Evolutionary conservation across 1,140 invertebrate genomes (phyloP).

Genomic region (Heterodera schachtii): DNA sequence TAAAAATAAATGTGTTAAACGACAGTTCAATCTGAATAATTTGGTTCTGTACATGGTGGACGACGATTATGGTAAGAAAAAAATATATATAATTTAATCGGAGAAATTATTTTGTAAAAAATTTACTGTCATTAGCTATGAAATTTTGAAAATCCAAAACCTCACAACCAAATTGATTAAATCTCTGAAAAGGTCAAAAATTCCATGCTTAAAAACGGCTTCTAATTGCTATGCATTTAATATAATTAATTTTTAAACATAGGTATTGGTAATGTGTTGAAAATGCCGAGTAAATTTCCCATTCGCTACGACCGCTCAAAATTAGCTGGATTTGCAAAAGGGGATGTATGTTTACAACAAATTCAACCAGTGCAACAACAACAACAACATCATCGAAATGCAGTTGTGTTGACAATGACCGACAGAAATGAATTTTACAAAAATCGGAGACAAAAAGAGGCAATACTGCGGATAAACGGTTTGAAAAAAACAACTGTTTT

Average conservation of each 20-base stretch:
- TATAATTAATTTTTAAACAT: too few species aligned
- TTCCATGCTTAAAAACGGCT: too few species aligned
- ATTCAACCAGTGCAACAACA: neutral
- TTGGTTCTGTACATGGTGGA: conserved; percentile 41
- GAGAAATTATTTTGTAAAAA: too few species aligned
- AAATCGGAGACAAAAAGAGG: neutral
- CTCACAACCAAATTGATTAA: too few species aligned
- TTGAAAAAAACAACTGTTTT: neutral
- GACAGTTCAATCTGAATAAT: conserved; percentile 22
- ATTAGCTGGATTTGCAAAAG: neutral
- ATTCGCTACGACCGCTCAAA: neutral
- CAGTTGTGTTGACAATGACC: neutral
- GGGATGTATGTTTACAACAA: neutral
- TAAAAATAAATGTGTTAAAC: too few species aligned
- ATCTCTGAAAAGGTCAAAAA: too few species aligned
- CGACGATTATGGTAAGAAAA: conserved; percentile 49
- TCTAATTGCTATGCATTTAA: too few species aligned
- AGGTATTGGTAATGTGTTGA: neutral
- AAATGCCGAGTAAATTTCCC: neutral
- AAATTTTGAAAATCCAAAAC: too few species aligned
- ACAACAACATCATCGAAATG: too few species aligned
- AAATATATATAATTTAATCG: too few species aligned
- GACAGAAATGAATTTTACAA: neutral
- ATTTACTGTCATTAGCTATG: too few species aligned
- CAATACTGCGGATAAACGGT: neutral